Evolutionary conservation across 92 coral and sea anemone genomes (phyloP).

Genomic region (Siderastrea siderea): DNA sequence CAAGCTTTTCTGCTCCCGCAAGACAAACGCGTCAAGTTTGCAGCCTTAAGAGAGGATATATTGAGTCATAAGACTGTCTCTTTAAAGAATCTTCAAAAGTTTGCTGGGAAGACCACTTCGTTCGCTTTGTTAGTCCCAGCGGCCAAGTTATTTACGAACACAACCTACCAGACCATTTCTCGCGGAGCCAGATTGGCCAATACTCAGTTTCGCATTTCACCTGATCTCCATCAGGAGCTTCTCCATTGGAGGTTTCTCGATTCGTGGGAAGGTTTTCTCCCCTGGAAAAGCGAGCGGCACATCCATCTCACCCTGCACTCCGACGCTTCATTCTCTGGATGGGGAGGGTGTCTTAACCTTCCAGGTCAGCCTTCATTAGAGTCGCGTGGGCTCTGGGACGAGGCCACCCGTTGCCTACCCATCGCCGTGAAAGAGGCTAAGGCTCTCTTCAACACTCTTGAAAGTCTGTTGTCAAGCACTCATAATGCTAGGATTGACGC

Average conservation of each 20-base stretch:
- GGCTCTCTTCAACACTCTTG: slow-evolving; percentile 37
- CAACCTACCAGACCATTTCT: background rate
- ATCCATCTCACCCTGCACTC: background rate
- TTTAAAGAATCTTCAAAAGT: slow-evolving; percentile 47
- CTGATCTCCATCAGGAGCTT: background rate
- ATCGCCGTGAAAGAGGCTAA: slow-evolving; percentile 55
- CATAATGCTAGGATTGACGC: too few species aligned
- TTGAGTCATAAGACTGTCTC: slow-evolving; percentile 24
- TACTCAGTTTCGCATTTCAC: background rate
- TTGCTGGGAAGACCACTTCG: slow-evolving; percentile 65
- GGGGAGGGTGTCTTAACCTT: background rate
- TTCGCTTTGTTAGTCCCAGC: slow-evolving; percentile 66
- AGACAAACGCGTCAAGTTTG: slow-evolving; percentile 60
- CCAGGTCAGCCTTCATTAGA: too few species aligned
- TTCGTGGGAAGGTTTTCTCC: slow-evolving; percentile 16
- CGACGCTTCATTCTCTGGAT: background rate
- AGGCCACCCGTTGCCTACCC: background rate
- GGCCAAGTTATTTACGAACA: slow-evolving; percentile 48
- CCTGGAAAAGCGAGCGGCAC: slow-evolving; percentile 12
- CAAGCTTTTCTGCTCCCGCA: slow-evolving; percentile 62
- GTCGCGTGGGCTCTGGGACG: too few species aligned
- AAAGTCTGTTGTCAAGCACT: too few species aligned
- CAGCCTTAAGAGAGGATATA: slow-evolving; percentile 35
- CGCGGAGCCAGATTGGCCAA: background rate
- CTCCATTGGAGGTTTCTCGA: slow-evolving; percentile 20